Evolutionary conservation across 2,888 invertebrate species (phyloP).

Genomic region (Metalampra italica): DNA sequence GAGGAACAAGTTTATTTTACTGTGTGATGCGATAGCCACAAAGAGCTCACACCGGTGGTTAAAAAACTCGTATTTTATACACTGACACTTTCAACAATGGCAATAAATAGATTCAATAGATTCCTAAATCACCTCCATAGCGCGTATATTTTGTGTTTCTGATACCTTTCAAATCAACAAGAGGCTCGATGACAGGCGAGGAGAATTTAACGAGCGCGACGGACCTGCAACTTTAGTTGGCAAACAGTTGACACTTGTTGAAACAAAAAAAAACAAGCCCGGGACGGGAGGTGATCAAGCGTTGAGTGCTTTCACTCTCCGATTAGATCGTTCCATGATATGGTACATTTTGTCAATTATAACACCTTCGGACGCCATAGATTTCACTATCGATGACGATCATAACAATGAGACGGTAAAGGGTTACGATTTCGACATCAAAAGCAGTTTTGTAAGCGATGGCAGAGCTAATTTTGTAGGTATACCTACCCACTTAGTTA

Average conservation of each 20-base stretch:
- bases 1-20: too few species aligned
- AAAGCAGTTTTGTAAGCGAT: too few species aligned
- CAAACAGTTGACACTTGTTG: slow-evolving; percentile 49
- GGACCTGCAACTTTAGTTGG: slow-evolving; percentile 37
- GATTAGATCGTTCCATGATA: slow-evolving; percentile 34
- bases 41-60: too few species aligned
- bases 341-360: slow-evolving; percentile 33
- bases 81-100: too few species aligned
- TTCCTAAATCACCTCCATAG: too few species aligned
- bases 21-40: too few species aligned
- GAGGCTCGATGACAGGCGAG: slow-evolving; percentile 20
- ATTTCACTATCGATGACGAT: slow-evolving; percentile 23
- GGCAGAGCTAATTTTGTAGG: too few species aligned
- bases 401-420: not conserved
- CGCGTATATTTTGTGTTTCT: not conserved
- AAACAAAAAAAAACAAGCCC: slow-evolving; percentile 28
- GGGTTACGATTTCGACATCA: not conserved
- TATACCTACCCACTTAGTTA: too few species aligned
- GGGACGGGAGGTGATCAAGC: slow-evolving; percentile 45
- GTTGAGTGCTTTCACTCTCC: slow-evolving; percentile 66
- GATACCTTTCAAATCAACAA: not conserved
- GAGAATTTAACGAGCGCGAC: slow-evolving; percentile 35
- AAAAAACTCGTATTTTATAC: too few species aligned
- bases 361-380: slow-evolving; percentile 16
- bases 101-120: too few species aligned